phyloP scores from a whole-genome alignment of 2,113 vertebrate species.

The Oceanites oceanicus region DNA sequence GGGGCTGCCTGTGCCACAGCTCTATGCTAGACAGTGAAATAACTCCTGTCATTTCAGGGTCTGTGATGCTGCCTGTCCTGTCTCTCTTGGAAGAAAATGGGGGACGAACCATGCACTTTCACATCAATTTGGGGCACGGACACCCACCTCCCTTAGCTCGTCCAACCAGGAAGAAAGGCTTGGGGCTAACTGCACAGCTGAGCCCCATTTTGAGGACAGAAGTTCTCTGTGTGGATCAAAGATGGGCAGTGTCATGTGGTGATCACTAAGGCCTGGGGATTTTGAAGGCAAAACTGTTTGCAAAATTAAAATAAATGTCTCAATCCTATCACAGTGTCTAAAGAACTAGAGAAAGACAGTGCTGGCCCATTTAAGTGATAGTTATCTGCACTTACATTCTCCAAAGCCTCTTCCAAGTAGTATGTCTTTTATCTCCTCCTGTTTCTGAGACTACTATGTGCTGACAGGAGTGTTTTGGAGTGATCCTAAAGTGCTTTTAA shows the following conservation, averaged over 20 bases:
- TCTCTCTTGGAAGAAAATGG: background rate
- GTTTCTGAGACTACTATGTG: constrained; percentile 10
- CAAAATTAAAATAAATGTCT: constrained; percentile 5
- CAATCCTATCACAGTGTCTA: background rate
- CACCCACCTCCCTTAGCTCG: accelerated
- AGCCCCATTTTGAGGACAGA: background rate
- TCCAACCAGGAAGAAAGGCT: background rate
- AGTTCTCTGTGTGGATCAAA: background rate
- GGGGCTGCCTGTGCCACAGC: accelerated
- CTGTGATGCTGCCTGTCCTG: background rate
- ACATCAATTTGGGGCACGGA: background rate
- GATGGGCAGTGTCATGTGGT: background rate
- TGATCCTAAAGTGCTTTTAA: constrained; percentile 57
- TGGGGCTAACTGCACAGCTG: background rate
- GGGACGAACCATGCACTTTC: background rate
- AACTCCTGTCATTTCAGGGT: background rate
- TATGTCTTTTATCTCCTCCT: constrained; percentile 3
- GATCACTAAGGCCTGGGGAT: background rate
- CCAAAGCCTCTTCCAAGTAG: background rate
- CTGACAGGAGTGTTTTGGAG: constrained; percentile 39
- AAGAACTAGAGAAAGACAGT: background rate
- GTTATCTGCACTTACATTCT: background rate
- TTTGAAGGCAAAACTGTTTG: background rate
- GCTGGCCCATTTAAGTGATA: background rate
- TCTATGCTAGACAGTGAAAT: background rate